Base-by-base conservation (phyloP, 2,888 invertebrate genomes). In the Phorcus lineatus region DNA sequence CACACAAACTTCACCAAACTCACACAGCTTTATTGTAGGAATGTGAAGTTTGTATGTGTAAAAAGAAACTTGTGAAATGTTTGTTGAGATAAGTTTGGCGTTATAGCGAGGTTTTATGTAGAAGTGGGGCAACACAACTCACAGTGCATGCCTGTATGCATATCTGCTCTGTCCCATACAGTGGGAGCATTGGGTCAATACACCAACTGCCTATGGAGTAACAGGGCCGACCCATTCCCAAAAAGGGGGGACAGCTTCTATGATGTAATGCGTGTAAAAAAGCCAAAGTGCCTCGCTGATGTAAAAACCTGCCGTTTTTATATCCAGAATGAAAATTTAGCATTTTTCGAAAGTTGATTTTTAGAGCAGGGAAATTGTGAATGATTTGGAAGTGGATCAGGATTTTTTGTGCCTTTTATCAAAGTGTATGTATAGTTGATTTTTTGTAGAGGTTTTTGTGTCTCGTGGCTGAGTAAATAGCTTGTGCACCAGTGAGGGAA, bases 251-350 rank as follows among this genome's bases (percentile, higher is more conserved):
- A 62, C 28, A 62, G 28, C 62, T 62, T 28, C 28, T 62, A 62
- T 62, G 62, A 62, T 62, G 62, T 62, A 62, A 62, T 62, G 62
- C n/a, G 62, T 24, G 62, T 24, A 62, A 62, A 62, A 62, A 62
- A 62, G n/a, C 57, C 28, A 24, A 62, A 62, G 62, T 62, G 62
- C 62, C 62, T 62, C 9, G 62, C 62, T 24, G 62, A 19, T 24
- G 62, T 62, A 62, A 62, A 62, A 62, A 62, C 62, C 62, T 62
- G 16, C 62, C 17, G 62, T 62, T 62, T 62, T 62, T 62, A 62
- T 62, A 28, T 62, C 28, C 62, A 28, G 11, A 62, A 62, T 62
- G 62, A 28, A 62, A 62, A 28, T 28, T 62, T 22, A n/a, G 62
- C 28, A n/a, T 19, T 28, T 62, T 62, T 62, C 24, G 28, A 62